Evolutionary conservation across 2,888 invertebrate species (phyloP).

Genomic region (Hymenopus coronatus): DNA sequence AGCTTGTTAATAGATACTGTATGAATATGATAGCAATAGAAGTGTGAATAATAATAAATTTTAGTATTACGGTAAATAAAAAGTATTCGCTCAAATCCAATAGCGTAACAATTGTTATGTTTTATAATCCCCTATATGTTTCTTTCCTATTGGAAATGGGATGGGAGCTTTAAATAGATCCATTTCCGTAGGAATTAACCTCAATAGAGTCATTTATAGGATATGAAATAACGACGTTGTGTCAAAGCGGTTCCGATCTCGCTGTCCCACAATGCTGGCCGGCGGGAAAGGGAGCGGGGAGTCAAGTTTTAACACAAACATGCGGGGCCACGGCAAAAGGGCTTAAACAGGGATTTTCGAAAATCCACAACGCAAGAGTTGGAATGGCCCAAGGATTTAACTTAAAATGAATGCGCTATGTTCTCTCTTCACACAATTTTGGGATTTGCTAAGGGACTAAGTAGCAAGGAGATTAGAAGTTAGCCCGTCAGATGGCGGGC

Average conservation of each 20-base stretch:
- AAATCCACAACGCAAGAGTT: neutral
- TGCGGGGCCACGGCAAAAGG: neutral
- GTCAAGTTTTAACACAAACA: slow-evolving; percentile 10
- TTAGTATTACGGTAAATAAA: neutral
- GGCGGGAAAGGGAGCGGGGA: neutral
- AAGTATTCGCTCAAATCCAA: neutral
- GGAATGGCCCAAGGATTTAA: neutral
- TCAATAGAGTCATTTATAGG: neutral
- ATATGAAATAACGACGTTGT: neutral
- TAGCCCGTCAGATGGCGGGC: neutral
- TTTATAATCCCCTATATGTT: neutral
- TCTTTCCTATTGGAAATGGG: neutral
- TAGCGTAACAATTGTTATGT: neutral
- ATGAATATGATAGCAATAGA: neutral
- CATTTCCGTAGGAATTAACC: neutral
- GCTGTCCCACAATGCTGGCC: neutral
- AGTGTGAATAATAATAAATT: neutral
- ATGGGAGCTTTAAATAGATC: neutral
- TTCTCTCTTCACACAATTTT: neutral
- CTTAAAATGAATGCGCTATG: slow-evolving; percentile 7
- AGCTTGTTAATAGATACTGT: neutral
- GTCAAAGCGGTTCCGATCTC: neutral
- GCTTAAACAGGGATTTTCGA: slow-evolving; percentile 19
- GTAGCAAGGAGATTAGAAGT: neutral
- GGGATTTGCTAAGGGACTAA: neutral